Evolutionary conservation across 2,888 invertebrate genomes (phyloP).

Genomic region (Altica lythri): DNA sequence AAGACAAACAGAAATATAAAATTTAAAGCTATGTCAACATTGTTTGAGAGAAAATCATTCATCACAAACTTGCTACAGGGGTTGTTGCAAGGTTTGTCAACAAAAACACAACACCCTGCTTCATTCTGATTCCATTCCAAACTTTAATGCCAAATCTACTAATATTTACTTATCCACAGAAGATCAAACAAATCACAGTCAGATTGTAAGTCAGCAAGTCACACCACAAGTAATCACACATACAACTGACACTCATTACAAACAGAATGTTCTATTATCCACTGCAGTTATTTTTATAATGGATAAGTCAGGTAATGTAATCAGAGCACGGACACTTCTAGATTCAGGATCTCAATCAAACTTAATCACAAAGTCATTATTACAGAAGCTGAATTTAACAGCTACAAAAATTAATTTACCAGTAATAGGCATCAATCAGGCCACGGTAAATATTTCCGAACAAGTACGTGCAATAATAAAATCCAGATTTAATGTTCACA

Average conservation of each 20-base stretch:
- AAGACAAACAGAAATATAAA: not conserved
- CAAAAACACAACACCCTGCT: not conserved
- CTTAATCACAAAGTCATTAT: constrained; percentile 15
- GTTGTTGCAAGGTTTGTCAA: not conserved
- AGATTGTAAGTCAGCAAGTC: not conserved
- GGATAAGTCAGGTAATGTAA: not conserved
- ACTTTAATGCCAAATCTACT: not conserved
- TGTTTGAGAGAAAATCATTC: not conserved
- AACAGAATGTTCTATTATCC: constrained; percentile 1
- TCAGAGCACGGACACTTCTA: not conserved
- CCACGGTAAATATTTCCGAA: constrained; percentile 6
- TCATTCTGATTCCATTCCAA: not conserved
- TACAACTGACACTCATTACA: too few relatives aligned
- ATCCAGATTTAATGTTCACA: constrained; percentile 4
- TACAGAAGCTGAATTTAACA: constrained; percentile 5
- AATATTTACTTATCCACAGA: not conserved
- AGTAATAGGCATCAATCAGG: constrained; percentile 22
- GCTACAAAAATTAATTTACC: constrained; percentile 14
- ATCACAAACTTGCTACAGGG: not conserved
- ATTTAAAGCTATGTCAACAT: not conserved
- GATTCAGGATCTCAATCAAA: constrained; percentile 25
- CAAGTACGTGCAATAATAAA: not conserved
- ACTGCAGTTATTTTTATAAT: not conserved
- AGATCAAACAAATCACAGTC: not conserved
- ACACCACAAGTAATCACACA: not conserved